Conservation (phyloP, 2,113 vertebrate species). For the Micronisus gabar region DNA sequence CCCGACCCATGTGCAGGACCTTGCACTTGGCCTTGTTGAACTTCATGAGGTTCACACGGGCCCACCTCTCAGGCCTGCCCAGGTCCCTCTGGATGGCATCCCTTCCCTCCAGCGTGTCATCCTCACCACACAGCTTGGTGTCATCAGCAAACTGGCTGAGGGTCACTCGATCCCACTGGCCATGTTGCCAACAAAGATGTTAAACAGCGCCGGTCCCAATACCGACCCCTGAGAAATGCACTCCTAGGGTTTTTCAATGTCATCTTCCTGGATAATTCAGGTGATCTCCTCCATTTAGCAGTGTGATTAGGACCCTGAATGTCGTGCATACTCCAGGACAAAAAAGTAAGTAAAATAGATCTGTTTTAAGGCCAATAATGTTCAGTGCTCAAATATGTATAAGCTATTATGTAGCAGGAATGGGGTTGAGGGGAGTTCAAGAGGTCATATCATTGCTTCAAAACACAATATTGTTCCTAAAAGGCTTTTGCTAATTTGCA, state of each 20-base stretch:
- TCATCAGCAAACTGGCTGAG: no score
- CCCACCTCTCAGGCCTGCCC: no score
- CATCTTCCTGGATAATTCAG: neutral
- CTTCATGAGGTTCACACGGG: no score
- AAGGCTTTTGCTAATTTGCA: neutral
- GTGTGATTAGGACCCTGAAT: neutral
- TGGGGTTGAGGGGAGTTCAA: neutral
- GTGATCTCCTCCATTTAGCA: neutral
- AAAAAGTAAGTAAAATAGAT: neutral
- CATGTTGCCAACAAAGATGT: no score
- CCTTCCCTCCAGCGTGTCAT: no score
- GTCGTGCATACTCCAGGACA: neutral
- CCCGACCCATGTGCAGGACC: no score
- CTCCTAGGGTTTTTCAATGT: neutral
- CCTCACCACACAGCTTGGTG: no score
- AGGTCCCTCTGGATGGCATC: no score
- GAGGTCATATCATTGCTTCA: neutral
- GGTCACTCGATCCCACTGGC: no score
- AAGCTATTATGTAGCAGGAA: neutral
- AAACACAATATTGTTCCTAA: neutral
- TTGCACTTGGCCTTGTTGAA: no score
- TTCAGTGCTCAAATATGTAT: neutral
- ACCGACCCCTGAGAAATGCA: no score
- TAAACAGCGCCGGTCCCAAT: no score
- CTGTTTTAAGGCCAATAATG: neutral